A percentile compares a stretch with the other conserved stretches of the same genome.
Conservation (phyloP, 2,888 invertebrate species). For the Luperina nickerlii region DNA sequence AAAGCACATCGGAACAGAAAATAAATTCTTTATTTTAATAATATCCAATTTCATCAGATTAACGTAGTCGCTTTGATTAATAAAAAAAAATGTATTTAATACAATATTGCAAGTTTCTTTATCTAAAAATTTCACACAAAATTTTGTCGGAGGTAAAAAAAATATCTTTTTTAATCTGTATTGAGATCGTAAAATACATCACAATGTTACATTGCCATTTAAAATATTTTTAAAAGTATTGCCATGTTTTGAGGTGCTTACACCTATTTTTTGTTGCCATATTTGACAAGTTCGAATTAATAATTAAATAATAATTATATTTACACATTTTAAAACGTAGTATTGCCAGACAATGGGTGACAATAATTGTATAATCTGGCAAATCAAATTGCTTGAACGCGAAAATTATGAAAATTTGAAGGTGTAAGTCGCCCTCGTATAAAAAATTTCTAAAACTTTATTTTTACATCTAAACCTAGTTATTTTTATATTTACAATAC, state of each 20-base stretch:
- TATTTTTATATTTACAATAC: constrained; percentile 85
- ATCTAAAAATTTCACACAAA: constrained; percentile 61
- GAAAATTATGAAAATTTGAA: constrained; percentile 68
- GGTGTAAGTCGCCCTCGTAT: constrained; percentile 82
- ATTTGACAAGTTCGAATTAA: constrained; percentile 55
- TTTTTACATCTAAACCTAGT: constrained; percentile 75
- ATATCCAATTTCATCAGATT: constrained; percentile 89
- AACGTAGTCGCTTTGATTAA: constrained; percentile 78
- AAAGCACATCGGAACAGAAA: constrained; percentile 86
- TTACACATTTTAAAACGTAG: constrained; percentile 58
- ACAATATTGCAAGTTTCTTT: constrained; percentile 59
- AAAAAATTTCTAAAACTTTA: constrained; percentile 78
- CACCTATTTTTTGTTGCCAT: constrained; percentile 65
- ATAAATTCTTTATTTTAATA: constrained; percentile 90
- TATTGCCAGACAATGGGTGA: constrained; percentile 62
- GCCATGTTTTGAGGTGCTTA: constrained; percentile 76
- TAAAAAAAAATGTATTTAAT: constrained; percentile 67
- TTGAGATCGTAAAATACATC: constrained; percentile 89
- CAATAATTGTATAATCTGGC: constrained; percentile 59
- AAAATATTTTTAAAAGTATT: constrained; percentile 77
- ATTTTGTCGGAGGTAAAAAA: constrained; percentile 73
- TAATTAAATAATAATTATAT: constrained; percentile 66
- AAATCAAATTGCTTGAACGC: constrained; percentile 54
- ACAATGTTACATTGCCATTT: constrained; percentile 81
- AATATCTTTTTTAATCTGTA: constrained; percentile 76